These are phyloP conservation scores for Cyanoderma ruficeps DNA, from an alignment of 2,113 vertebrate species.

Conservation along the genomic window DNA sequence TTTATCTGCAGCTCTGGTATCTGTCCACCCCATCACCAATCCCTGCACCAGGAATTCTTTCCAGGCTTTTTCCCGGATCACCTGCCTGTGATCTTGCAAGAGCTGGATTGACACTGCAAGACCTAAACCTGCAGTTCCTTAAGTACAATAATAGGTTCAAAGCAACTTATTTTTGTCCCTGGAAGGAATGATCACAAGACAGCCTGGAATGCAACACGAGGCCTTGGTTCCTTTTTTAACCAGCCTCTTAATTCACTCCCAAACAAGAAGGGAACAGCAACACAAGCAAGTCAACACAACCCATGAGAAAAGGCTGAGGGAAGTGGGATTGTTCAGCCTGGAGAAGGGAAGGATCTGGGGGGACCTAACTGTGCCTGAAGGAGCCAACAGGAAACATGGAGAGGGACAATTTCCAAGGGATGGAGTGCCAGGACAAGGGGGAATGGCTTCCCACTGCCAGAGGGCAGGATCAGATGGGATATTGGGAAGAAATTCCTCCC, in stretches of 20 bases:
- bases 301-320: background rate
- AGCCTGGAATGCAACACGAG: slow-evolving; percentile 27
- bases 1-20: background rate
- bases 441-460: background rate
- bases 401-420: background rate
- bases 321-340: background rate
- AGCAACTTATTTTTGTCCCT: slow-evolving; percentile 51
- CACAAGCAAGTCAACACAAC: background rate
- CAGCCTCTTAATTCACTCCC: slow-evolving; percentile 11
- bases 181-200: slow-evolving; percentile 54
- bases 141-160: slow-evolving; percentile 42
- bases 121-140: slow-evolving; percentile 15
- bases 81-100: background rate
- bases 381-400: too few relatives aligned
- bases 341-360: background rate
- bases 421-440: background rate
- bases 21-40: background rate
- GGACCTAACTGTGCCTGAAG: background rate
- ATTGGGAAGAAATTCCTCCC: fast-evolving
- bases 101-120: background rate
- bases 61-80: background rate
- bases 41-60: background rate
- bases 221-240: slow-evolving; percentile 47
- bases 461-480: background rate
- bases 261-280: slow-evolving; percentile 23